Conservation (phyloP, 2,888 invertebrate species). For the Torymus tubicola region DNA sequence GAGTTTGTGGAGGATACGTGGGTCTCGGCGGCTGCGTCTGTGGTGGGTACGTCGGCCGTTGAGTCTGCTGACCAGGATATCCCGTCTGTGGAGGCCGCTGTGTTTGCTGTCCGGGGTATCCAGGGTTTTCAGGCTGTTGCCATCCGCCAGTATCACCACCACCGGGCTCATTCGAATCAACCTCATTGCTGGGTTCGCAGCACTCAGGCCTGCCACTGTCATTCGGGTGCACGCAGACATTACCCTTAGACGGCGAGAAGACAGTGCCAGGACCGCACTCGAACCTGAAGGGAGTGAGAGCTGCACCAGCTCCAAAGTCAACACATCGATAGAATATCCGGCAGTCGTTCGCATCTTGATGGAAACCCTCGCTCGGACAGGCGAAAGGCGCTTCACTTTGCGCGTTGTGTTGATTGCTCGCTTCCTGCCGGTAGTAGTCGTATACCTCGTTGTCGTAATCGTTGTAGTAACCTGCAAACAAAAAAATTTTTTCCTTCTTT, state of each 20-base stretch:
- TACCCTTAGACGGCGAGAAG: slow-evolving; percentile 78
- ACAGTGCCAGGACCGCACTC: slow-evolving; percentile 87
- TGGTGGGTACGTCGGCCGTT: slow-evolving; percentile 36
- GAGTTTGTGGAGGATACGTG: slow-evolving; percentile 40
- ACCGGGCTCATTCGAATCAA: slow-evolving; percentile 67
- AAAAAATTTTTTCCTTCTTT: too few relatives aligned
- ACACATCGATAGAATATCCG: slow-evolving; percentile 87
- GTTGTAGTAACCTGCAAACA: slow-evolving; percentile 31
- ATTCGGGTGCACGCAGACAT: slow-evolving; percentile 85
- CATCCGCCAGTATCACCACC: slow-evolving; percentile 10
- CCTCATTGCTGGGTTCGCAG: slow-evolving; percentile 78
- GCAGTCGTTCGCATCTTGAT: slow-evolving; percentile 85
- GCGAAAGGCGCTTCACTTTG: slow-evolving; percentile 71
- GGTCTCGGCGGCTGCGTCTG: slow-evolving; percentile 38
- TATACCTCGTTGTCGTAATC: slow-evolving; percentile 56
- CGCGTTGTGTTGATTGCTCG: slow-evolving; percentile 41
- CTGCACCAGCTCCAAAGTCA: slow-evolving; percentile 78
- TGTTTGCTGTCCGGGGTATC: slow-evolving; percentile 19
- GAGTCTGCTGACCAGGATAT: slow-evolving; percentile 20
- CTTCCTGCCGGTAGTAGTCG: slow-evolving; percentile 50
- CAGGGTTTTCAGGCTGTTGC: slow-evolving; percentile 19
- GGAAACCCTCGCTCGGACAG: slow-evolving; percentile 84
- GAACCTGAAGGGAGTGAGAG: slow-evolving; percentile 81
- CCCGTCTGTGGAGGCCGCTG: slow-evolving; percentile 29
- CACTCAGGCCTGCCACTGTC: slow-evolving; percentile 85